phyloP scores from a whole-genome alignment of 2,797 vertebrate species.

The Hylomyscus alleni region DNA sequence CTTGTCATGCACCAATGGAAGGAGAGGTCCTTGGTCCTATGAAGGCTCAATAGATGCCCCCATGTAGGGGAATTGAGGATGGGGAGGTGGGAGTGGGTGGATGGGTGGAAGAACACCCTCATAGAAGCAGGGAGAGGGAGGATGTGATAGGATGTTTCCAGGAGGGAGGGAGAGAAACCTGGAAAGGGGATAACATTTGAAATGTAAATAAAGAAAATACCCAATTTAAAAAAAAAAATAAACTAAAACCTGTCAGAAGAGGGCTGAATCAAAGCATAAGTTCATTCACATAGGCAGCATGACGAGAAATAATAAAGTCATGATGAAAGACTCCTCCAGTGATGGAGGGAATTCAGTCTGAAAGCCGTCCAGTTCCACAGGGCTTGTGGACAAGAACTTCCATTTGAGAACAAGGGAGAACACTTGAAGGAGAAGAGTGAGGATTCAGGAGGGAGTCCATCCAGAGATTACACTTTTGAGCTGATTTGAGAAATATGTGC shows the following conservation, averaged over 20 bases:
- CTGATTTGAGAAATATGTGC: background rate
- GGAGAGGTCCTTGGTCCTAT: too few species aligned
- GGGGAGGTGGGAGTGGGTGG: too few species aligned
- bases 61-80: too few species aligned
- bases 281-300: background rate
- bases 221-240: background rate
- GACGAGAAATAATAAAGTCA: background rate
- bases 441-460: background rate
- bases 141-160: too few species aligned
- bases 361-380: background rate
- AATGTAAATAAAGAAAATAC: too few species aligned
- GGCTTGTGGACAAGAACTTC: background rate
- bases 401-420: background rate
- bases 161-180: too few species aligned
- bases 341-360: background rate
- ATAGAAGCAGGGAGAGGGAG: too few species aligned
- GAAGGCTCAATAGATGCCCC: too few species aligned
- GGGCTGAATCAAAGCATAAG: background rate
- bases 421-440: background rate
- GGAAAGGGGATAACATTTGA: too few species aligned
- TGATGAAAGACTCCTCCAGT: background rate
- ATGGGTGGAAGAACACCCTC: too few species aligned
- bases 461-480: slow-evolving; percentile 25
- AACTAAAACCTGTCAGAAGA: background rate
- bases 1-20: too few species aligned